Percentiles rank a stretch among this genome's conserved stretches.
These are phyloP conservation scores for Dolichallabes microphthalmus DNA, from an alignment of 2,113 vertebrate genomes.

Conservation along the genomic window DNA sequence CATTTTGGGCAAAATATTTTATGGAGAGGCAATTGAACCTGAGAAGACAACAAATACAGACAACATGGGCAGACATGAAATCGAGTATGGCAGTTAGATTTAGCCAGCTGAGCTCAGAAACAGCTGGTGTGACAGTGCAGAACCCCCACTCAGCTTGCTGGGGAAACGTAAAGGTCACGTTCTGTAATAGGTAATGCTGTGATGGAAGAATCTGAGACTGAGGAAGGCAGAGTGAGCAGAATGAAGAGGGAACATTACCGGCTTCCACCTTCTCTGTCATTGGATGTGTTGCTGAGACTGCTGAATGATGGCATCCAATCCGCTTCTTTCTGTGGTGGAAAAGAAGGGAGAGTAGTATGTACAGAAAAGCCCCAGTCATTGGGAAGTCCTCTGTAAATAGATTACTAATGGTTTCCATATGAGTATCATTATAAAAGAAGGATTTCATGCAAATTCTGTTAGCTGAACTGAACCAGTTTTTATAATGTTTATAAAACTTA, in stretches of 20 bases:
- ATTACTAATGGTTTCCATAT: not conserved
- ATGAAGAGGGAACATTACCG: not conserved
- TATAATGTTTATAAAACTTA: not conserved
- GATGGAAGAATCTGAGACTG: conserved; percentile 49
- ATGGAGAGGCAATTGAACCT: not conserved
- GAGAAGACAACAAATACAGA: not conserved
- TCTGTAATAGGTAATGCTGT: conserved; percentile 35
- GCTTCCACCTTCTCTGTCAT: not conserved
- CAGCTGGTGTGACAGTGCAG: conserved; percentile 23
- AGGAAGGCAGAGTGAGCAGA: conserved; percentile 31
- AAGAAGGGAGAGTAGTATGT: conserved; percentile 7
- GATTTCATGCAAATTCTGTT: not conserved
- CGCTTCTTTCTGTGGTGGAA: conserved; percentile 4
- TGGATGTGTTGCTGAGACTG: not conserved
- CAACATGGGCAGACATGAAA: not conserved
- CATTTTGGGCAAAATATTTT: not conserved
- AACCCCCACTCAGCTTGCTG: not conserved
- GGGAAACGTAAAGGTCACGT: conserved; percentile 42
- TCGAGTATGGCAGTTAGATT: not conserved
- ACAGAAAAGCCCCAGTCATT: not conserved
- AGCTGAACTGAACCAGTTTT: not conserved
- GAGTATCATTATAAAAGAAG: not conserved
- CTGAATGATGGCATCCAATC: not conserved
- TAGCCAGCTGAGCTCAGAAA: conserved; percentile 20
- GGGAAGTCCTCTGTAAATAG: not conserved